These are phyloP conservation scores for Andrena bucephala DNA, from an alignment of 2,888 invertebrate genomes.

Conservation along the genomic window DNA sequence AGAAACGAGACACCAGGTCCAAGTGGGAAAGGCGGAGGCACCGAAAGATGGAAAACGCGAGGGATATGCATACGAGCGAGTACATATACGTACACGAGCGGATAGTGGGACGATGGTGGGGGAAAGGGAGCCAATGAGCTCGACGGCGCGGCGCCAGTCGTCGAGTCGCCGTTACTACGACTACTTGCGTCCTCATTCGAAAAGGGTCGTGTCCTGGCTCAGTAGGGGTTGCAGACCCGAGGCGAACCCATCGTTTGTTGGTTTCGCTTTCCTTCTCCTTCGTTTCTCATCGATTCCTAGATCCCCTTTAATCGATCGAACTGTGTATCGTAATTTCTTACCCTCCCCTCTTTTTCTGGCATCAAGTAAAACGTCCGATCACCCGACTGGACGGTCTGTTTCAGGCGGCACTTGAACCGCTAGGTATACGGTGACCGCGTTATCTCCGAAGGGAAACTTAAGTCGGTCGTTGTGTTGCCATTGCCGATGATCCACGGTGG, in stretches of 20 bases:
- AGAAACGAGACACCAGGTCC: constrained; percentile 11
- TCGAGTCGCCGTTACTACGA: constrained; percentile 71
- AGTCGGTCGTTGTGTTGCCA: too few relatives aligned
- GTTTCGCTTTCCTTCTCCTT: not conserved
- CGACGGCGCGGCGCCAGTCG: constrained; percentile 77
- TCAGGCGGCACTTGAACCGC: not conserved
- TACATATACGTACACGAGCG: too few relatives aligned
- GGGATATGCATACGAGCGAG: not conserved
- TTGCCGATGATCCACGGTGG: constrained; percentile 7
- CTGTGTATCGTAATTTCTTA: not conserved
- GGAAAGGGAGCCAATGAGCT: constrained; percentile 72
- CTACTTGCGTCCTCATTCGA: constrained; percentile 68
- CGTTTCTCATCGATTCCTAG: not conserved
- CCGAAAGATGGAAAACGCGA: constrained; percentile 28
- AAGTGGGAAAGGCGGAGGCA: not conserved
- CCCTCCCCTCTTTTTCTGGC: too few relatives aligned
- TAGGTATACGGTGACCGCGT: not conserved
- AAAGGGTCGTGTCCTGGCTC: constrained; percentile 70
- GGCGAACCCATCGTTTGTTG: constrained; percentile 29
- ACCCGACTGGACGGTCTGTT: too few relatives aligned
- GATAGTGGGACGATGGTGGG: not conserved
- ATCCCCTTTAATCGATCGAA: constrained; percentile 10
- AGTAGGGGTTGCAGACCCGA: constrained; percentile 79
- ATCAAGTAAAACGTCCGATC: not conserved
- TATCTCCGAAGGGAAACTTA: not conserved